Percentiles rank a stretch among this genome's conserved stretches.
phyloP scores from a whole-genome alignment of 1,140 invertebrate species.

The Nasonia giraulti region DNA sequence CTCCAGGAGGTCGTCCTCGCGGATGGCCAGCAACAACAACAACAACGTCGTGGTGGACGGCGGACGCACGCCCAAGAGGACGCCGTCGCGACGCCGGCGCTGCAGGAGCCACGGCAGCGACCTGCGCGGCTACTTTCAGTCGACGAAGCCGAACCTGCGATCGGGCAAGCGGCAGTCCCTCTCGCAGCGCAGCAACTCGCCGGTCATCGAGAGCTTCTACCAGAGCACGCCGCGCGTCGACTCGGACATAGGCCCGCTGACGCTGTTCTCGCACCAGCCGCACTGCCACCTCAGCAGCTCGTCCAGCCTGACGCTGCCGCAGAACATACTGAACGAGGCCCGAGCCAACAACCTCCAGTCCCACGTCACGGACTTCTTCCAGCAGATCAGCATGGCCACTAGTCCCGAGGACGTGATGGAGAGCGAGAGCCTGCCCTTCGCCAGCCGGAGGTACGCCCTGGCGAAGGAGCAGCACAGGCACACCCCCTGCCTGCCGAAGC shows the following conservation, averaged over 20 bases:
- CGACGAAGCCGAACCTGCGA: constrained; percentile 66
- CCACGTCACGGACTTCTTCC: constrained; percentile 74
- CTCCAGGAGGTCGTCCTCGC: constrained; percentile 47
- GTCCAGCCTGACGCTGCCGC: constrained; percentile 60
- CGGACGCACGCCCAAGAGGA: constrained; percentile 47
- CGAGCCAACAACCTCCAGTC: constrained; percentile 70
- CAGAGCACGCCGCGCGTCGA: constrained; percentile 72
- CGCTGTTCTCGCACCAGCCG: constrained; percentile 55
- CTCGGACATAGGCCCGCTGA: constrained; percentile 70
- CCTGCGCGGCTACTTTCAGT: constrained; percentile 70
- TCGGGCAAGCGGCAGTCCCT: constrained; percentile 66
- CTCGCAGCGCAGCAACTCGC: constrained; percentile 59
- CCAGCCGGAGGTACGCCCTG: constrained; percentile 29
- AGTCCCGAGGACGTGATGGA: constrained; percentile 74
- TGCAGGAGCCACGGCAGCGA: constrained; percentile 71
- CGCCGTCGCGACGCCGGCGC: constrained; percentile 63
- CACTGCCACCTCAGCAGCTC: constrained; percentile 23
- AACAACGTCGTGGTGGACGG: not conserved
- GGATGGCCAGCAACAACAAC: not conserved
- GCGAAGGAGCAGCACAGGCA: not conserved
- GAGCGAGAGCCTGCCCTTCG: constrained; percentile 63
- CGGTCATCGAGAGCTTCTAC: constrained; percentile 68
- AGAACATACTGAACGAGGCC: constrained; percentile 67
- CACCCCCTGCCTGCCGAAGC: constrained; percentile 60
- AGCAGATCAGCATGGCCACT: constrained; percentile 74